phyloP scores from a whole-genome alignment of 1,140 invertebrate genomes.

The Globodera ellingtonae region DNA sequence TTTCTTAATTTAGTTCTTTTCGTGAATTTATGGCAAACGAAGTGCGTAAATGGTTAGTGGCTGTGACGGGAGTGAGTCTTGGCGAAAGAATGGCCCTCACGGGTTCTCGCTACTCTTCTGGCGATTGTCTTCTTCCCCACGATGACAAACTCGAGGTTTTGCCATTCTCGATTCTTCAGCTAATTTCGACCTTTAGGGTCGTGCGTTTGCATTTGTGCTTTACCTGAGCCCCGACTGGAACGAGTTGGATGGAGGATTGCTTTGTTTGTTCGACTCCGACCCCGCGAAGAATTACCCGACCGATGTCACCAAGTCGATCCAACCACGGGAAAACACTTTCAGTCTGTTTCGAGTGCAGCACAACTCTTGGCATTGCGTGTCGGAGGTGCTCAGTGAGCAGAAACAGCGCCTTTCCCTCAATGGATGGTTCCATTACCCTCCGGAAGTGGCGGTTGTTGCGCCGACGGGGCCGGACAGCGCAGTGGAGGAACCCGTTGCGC shows the following conservation, averaged over 20 bases:
- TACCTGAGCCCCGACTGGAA: conserved; percentile 43
- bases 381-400: conserved; percentile 42
- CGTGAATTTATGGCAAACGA: conserved; percentile 33
- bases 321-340: conserved; percentile 44
- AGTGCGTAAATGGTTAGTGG: conserved; percentile 39
- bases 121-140: conserved; percentile 33
- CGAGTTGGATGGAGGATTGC: conserved; percentile 40
- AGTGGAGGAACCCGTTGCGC: conserved; percentile 27
- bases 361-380: conserved; percentile 54
- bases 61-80: conserved; percentile 41
- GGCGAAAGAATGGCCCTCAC: conserved; percentile 46
- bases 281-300: conserved; percentile 31
- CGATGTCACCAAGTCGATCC: conserved; percentile 35
- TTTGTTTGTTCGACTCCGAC: conserved; percentile 43
- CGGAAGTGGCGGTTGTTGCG: conserved; percentile 27
- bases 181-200: conserved; percentile 27
- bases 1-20: conserved; percentile 28
- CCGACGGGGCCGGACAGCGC: conserved; percentile 26
- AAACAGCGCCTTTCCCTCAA: conserved; percentile 53
- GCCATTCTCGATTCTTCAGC: not conserved
- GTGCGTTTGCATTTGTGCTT: conserved; percentile 51
- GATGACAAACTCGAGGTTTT: conserved; percentile 39
- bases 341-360: conserved; percentile 48
- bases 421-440: conserved; percentile 55
- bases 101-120: conserved; percentile 37